Base-by-base conservation (phyloP, 1,140 invertebrate species). In the Episyrphus balteatus region DNA sequence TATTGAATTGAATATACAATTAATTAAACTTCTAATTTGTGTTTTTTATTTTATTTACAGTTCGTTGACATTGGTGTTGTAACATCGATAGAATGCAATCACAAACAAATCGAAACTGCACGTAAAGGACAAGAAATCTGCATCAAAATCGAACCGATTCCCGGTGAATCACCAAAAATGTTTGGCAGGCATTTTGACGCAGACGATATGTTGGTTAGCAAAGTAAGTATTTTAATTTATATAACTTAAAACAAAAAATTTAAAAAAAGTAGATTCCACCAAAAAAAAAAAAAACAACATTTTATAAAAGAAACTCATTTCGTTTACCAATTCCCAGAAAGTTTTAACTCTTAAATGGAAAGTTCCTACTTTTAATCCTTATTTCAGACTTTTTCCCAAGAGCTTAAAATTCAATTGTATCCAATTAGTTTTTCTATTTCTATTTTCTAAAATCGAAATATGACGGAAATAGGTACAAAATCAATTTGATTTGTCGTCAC, bases 161-260 rank as follows among this genome's bases (percentile, higher is more conserved):
- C 92, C 13, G 95, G 95, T 1, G 93, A 99, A 70, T 83, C 94
- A 26, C 96, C 97, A 2, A 99, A 98, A 74, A 88, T 99, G 83
- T 95, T 86, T 70, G 97, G 96, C 1, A 75, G 97, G 50, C 97
- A 99, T 73, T 99, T 99, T 73, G 94, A 97, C 61, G 84, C 92
- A 55, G 93, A 84, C 19, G 97, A 99, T 70, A 74, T 93, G 58
- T 77, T 99, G 32, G 78, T 96, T 55, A 98, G 93, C 74, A 96
- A 94, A 83, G 92, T 95, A 74, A 77, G 76, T 58, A 30, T 36
- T 10, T 26, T 8, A 26, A 26, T 26, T 26, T 26, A 26, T 26
- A 26, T 26, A 39, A 21, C 15, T 26, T 12, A 50, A 26, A 42
- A 38, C 33, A 43, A 2, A n/a, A 42, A 26, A 26, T 26, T 26